Evolutionary conservation across 1,140 invertebrate genomes (phyloP).

Genomic region (Ceratosolen solmsi): DNA sequence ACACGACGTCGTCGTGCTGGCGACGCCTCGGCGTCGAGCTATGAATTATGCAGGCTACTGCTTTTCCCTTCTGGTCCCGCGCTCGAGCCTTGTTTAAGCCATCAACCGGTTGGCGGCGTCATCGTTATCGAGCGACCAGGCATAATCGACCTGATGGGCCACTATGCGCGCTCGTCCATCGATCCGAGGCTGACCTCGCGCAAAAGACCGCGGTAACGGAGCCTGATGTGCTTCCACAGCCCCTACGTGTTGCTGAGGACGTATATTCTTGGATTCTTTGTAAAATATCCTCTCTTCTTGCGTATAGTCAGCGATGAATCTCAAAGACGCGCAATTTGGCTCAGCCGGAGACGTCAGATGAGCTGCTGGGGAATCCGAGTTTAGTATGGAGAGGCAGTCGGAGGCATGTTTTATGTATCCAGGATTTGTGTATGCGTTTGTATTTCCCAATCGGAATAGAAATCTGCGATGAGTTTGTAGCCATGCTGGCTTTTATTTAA

Average conservation of each 20-base stretch:
- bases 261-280: too few species aligned
- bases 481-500: neutral
- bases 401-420: neutral
- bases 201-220: neutral
- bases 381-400: neutral
- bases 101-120: constrained; percentile 42
- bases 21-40: constrained; percentile 15
- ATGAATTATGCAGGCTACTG: constrained; percentile 46
- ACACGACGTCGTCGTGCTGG: constrained; percentile 6
- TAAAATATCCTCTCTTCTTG: neutral
- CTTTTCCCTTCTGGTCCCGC: neutral
- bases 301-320: neutral
- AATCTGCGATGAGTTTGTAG: neutral
- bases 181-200: neutral
- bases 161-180: constrained; percentile 1
- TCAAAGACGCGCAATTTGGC: constrained; percentile 5
- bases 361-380: neutral
- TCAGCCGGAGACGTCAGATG: neutral
- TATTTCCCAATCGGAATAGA: neutral
- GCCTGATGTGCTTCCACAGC: too few species aligned
- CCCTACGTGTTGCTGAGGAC: too few species aligned
- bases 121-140: constrained; percentile 8
- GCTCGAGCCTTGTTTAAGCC: constrained; percentile 36
- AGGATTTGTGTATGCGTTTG: neutral
- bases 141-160: constrained; percentile 27